Evolutionary conservation across 2,888 invertebrate genomes (phyloP), one percentile per base, ranked within the genome.

Genomic region (Asteroscopus sphinx): DNA sequence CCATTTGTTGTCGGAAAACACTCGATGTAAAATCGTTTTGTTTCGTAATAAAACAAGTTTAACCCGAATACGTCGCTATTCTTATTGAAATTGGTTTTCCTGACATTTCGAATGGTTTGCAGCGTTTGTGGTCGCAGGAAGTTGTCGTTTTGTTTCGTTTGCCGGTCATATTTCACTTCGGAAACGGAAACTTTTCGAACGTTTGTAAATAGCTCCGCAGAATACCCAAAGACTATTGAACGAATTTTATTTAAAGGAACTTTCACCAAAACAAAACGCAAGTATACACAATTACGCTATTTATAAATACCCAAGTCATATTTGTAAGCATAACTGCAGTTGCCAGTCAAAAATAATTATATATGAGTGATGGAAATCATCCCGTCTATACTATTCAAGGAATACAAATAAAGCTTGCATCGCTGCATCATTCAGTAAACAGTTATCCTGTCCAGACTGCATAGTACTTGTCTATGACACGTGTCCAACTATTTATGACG

Each of bases 381-480:
- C 44, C 15, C 33, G 17, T 9, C 12, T 33, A 12, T 12, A 13
- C 58, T 35, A 45, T 55, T 46, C 45, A 26, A 47, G 46, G 62
- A 71, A 75, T 75, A 72, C 49, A 68, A 75, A 72, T 68, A 59
- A 25, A 40, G 37, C 26, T 37, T 28, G 3, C 7, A 44, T 16
- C 30, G 25, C 35, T 28, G 3, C 7, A 44, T 16, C 30, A 16
- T 17, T n/a, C n/a, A 41, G 11, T 53, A 30, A 63, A 71, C 77
- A 68, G 77, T 77, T 77, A 77, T 30, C 17, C 53, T 54, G 56
- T 54, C 57, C 67, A 73, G 61, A 68, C 69, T 26, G 40, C 41
- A 46, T 32, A 12, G 45, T 45, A 35, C 16, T 52, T 44, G 59
- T 65, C 53, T 75, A 51, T 59, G 59, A 65, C 76, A 68, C 66